phyloP scores from a whole-genome alignment of 2,113 vertebrate species.

The Lota lota region DNA sequence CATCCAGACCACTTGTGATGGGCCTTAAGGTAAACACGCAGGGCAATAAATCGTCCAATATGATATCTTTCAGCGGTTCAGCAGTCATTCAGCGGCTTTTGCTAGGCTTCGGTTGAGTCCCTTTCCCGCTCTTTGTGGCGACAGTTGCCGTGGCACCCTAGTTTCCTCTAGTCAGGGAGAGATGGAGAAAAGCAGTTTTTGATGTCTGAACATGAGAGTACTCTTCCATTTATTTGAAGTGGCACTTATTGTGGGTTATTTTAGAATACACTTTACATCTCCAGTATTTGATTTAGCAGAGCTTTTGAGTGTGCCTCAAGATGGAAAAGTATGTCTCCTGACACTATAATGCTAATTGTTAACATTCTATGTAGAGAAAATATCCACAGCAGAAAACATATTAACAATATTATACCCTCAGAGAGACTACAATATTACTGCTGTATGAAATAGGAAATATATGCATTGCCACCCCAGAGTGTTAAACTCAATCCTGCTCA shows the following conservation, averaged over 20 bases:
- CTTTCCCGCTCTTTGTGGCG: no score
- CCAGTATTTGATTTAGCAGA: conserved; percentile 1
- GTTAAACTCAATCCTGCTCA: conserved; percentile 5
- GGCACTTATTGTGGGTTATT: conserved; percentile 3
- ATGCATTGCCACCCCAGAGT: conserved; percentile 18
- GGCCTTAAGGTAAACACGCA: no score
- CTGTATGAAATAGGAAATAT: conserved; percentile 27
- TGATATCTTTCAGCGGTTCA: no score
- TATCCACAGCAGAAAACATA: background rate
- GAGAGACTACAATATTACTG: conserved; percentile 18
- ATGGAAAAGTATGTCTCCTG: conserved; percentile 15
- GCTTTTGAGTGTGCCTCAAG: conserved; percentile 6
- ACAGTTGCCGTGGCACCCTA: no score
- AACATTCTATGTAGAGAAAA: background rate
- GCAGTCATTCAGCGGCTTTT: no score
- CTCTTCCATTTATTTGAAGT: background rate
- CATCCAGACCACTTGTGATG: no score
- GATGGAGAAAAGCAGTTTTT: background rate
- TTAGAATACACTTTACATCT: conserved; percentile 20
- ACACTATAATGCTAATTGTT: conserved; percentile 21
- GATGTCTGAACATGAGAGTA: background rate
- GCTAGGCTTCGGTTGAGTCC: no score
- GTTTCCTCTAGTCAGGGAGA: no score
- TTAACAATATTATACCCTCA: conserved; percentile 26
- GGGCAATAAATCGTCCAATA: no score